Evolutionary conservation across 92 coral and sea anemone species (phyloP), one percentile per base, ranked within the genome.

Genomic region (Umimayanthus chanpuru): DNA sequence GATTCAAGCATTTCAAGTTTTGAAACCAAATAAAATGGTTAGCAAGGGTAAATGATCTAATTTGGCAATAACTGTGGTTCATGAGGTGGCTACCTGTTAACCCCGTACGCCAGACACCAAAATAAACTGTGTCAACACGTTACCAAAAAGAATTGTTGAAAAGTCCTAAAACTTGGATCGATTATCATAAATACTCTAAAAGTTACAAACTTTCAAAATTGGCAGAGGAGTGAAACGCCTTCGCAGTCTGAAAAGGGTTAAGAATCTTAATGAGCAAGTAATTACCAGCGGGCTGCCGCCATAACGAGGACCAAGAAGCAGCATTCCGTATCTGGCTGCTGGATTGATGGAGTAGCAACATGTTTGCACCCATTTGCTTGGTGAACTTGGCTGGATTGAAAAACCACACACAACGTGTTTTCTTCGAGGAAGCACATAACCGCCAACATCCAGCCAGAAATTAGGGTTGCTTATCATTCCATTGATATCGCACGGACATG

Each of bases 401-500:
- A 70, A 83, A 3, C 79, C 87, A 18, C 87, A 83, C 16, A 32
- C 43, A 29, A 70, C 77, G 50, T 38, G 58, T 3, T 12, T 43
- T 71, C 78, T 70, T 30, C 3, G 25, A 3, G 87, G 87, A 15
- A 44, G 87, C 38, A 70, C 61, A 26, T 3, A 0, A 6, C 87
- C 87, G 9, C 25, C 30, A 1, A 6, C 1, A 73, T 83, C 87
- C 25, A 29, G 25, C 77, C 74, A 83, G 73, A 70, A 83, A 26
- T 5, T 71, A 4, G 14, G 87, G 30, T 25, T 44, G 25, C 40
- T 70, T 23, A 83, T 28, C 44, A 83, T 36, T 9, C 77, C 66
- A 23, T 83, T 76, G 1, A 80, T 74, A 21, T 28, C 56, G 28
- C 92, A 89, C 20, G 94, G 94, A 26, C 94, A 92, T 0, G 90